Evolutionary conservation across 2,113 vertebrate genomes (phyloP).

Genomic region (Anoura caudifer): DNA sequence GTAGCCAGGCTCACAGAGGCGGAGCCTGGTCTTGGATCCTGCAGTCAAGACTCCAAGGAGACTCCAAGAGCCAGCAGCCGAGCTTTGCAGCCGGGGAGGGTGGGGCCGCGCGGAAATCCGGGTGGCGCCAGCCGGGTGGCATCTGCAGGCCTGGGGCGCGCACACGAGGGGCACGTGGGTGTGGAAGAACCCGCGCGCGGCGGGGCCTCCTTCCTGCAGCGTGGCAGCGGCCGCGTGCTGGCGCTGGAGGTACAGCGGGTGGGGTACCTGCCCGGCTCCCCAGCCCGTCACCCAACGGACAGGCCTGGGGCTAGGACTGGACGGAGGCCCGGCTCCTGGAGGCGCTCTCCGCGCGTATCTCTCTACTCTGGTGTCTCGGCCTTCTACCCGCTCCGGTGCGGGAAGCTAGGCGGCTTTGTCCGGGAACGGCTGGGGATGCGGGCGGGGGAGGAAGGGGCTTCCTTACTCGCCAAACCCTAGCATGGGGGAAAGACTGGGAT

Average conservation of each 20-base stretch:
- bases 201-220: constrained; percentile 29
- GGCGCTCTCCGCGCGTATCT: constrained; percentile 18
- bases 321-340: background rate
- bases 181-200: constrained; percentile 17
- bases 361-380: background rate
- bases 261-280: background rate
- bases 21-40: background rate
- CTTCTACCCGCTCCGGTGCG: background rate
- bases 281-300: background rate
- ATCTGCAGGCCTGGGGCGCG: constrained; percentile 50
- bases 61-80: background rate
- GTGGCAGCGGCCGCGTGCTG: background rate
- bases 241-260: background rate
- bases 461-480: background rate
- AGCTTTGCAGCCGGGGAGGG: background rate
- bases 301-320: background rate
- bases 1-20: background rate
- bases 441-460: background rate
- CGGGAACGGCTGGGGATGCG: background rate
- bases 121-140: constrained; percentile 28
- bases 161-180: constrained; percentile 63
- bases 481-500: background rate
- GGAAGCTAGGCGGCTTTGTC: constrained; percentile 43
- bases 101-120: constrained; percentile 42
- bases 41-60: background rate